phyloP scores from a whole-genome alignment of 2,113 vertebrate genomes.

The Pampusana beccarii region DNA sequence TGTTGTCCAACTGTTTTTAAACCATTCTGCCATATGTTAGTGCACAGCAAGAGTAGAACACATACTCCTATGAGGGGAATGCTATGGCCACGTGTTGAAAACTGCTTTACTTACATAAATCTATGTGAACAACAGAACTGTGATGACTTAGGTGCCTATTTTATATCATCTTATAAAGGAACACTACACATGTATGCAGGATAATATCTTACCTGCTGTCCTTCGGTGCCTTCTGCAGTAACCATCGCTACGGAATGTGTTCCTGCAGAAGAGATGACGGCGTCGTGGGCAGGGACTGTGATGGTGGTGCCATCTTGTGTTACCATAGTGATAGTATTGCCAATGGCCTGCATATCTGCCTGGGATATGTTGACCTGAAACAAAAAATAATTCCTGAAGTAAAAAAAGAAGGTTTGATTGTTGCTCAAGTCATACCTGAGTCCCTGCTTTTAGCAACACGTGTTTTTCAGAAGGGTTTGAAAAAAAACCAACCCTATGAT shows the following conservation, averaged over 20 bases:
- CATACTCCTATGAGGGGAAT: neutral
- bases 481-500: neutral
- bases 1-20: neutral
- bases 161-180: neutral
- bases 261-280: constrained; percentile 86
- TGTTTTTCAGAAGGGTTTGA: neutral
- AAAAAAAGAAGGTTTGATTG: neutral
- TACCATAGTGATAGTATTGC: constrained; percentile 97
- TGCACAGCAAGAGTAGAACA: neutral
- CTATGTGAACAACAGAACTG: neutral
- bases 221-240: constrained; percentile 89
- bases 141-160: neutral
- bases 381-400: constrained; percentile 17
- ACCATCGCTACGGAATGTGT: constrained; percentile 94
- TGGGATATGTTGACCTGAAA: constrained; percentile 95
- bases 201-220: constrained; percentile 83
- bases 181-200: neutral
- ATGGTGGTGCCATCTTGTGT: constrained; percentile 98
- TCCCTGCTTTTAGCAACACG: neutral
- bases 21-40: neutral
- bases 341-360: constrained; percentile 93
- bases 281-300: constrained; percentile 93
- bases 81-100: neutral
- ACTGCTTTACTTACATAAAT: neutral
- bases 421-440: neutral